Evolutionary conservation across 2,888 invertebrate species (phyloP), one percentile per base, ranked within the genome.

Genomic region (Teleiodes luculella): DNA sequence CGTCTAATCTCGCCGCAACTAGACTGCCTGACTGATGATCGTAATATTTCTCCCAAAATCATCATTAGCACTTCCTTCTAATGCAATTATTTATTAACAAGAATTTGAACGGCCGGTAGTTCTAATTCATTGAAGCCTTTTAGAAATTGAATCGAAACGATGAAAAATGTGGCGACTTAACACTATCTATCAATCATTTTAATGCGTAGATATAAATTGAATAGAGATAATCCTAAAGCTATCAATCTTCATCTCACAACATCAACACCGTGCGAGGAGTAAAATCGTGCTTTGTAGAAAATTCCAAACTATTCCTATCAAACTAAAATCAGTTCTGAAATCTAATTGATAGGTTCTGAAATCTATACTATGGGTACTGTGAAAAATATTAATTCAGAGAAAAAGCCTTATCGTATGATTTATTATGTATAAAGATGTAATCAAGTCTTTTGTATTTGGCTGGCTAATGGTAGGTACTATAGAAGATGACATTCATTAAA

Each of bases 111-210:
- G n/a, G 35, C n/a, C 35, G n/a, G n/a, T n/a, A 10, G n/a, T n/a
- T 35, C n/a, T 4, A 35, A 37, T 37, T 13, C 18, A 16, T 41
- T 41, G 39, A 41, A 41, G 39, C 3, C 16, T 41, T 41, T 4
- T 11, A 18, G 18, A 18, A 41, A 41, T 41, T 18, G 39, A 4
- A 31, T 51, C 55, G 57, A 63, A 60, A 59, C 54, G 54, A 50
- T 56, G 53, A 53, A 58, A 58, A 58, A 54, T 52, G 48, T 57
- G 53, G 57, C 52, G 56, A 62, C 57, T 57, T 54, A 57, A 57
- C 47, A 46, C 55, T 56, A 16, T 52, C 58, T 41, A 61, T 62
- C 57, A 53, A 67, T 64, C 68, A 66, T 65, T 65, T 65, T 66
- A 67, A 58, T 57, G 55, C 54, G 57, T 61, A 58, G 61, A 60